Percentiles rank a stretch among this genome's conserved stretches.
Conservation (phyloP, 2,888 invertebrate species). For the Metellina segmentata region DNA sequence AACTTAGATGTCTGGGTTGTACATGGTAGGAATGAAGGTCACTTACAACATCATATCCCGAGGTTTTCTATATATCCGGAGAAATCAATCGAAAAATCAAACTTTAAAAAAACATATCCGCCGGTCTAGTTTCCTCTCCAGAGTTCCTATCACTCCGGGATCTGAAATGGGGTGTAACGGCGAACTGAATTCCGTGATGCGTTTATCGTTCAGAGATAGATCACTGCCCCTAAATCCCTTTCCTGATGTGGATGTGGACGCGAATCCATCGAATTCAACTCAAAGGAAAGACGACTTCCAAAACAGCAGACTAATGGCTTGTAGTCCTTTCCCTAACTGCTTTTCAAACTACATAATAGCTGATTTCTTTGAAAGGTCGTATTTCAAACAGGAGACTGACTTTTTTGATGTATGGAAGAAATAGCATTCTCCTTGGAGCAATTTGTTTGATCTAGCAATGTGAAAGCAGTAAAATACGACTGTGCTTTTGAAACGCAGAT, state of each 20-base stretch:
- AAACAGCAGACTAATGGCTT: constrained; percentile 55
- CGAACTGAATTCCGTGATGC: constrained; percentile 36
- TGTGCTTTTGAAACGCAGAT: neutral
- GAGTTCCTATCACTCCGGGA: constrained; percentile 19
- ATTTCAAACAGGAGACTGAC: constrained; percentile 36
- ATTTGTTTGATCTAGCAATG: constrained; percentile 23
- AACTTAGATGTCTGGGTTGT: no score
- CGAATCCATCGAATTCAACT: constrained; percentile 7
- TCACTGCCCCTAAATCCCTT: constrained; percentile 31
- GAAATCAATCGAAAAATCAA: constrained; percentile 1
- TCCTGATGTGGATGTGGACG: constrained; percentile 20
- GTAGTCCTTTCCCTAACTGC: constrained; percentile 47
- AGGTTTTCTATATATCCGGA: neutral
- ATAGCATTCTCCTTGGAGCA: constrained; percentile 1
- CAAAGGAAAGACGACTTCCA: constrained; percentile 16
- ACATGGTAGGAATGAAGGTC: neutral
- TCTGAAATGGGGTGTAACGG: constrained; percentile 62
- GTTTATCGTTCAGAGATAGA: constrained; percentile 44
- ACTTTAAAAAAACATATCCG: constrained; percentile 27
- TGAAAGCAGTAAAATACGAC: neutral
- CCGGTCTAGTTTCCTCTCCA: neutral
- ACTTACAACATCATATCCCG: neutral
- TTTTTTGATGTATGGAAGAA: constrained; percentile 9
- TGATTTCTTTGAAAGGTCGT: constrained; percentile 56
- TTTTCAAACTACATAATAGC: constrained; percentile 48